Evolutionary conservation across 1,140 invertebrate genomes (phyloP), one percentile per base, ranked within the genome.

Genomic region (Magallana angulata): DNA sequence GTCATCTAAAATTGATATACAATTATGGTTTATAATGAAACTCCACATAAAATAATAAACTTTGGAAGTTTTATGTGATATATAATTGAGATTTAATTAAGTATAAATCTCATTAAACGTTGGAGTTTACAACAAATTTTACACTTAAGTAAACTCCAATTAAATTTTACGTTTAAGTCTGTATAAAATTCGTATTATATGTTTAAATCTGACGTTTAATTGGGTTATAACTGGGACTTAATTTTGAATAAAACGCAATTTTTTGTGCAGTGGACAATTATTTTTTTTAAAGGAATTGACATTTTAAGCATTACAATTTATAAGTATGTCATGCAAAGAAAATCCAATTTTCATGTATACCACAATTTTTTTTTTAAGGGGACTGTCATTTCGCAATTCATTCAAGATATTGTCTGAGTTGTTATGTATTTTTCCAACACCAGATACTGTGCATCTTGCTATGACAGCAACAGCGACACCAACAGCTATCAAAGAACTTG

Each of bases 211-310:
- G 60, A 64, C 8, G 60, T 64, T 64, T 64, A 64, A 64, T 64
- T 64, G 60, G 60, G 60, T 64, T 64, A 64, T 64, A 64, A 64
- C 11, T 64, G 60, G 60, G 18, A 64, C 60, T 64, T 64, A n/a
- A 64, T 64, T 64, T 16, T 16, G 60, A 64, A 64, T 64, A 18
- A 64, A 64, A 64, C 60, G 60, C 60, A 64, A 64, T 18, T 64
- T 64, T 64, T 64, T 14, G 60, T 64, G 60, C 60, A 64, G 60
- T 64, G 60, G 0, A 11, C 1, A 48, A 24, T 24, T 24, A 24
- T 24, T 24, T 24, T 62, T 62, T 62, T 62, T n/a, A 62, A 62
- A 62, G 14, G 60, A 62, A 62, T 16, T 14, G 7, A n/a, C 7
- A 62, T 62, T 62, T 62, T n/a, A 62, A 62, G n/a, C 64, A 16